Base-by-base conservation (phyloP, 2,113 vertebrate species). In the Hirundichthys speculiger region DNA sequence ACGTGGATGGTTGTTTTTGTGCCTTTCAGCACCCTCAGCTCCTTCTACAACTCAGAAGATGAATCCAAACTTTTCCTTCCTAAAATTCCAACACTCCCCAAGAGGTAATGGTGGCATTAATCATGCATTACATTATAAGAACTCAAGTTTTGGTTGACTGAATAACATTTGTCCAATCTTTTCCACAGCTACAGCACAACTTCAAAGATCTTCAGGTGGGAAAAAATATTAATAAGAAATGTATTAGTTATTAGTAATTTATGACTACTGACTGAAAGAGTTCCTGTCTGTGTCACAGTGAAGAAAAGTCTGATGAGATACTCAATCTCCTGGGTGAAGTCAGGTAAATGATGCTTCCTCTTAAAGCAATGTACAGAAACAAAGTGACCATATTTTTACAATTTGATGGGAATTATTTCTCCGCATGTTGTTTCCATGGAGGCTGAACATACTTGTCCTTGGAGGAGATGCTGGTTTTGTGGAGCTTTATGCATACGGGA, bases 281-380 rank as follows among this genome's bases (percentile, higher is more conserved):
- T 49, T 70, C 13, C 11, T 41, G 22, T 90, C 60, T 79, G 18
- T 72, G 64, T 94, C 88, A 64, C 90, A 99, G 98, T 90, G 96
- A 99, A 85, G 98, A 99, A 87, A 99, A 98, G 73, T 98, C 96
- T 27, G 97, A 99, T 83, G 97, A 98, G 86, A 97, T 98, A 69
- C 94, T 96, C 89, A 99, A 98, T 79, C 96, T 99, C 43, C 89
- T 99, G 65, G 98, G 96, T 78, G 97, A 99, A 63, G 94, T 95
- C 76, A 96, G 96, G 97, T 99, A 92, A 93, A 59, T 83, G 16
- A 13, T 64, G 25, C 6, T 19, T 9, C 18, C 11, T 18, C 15
- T 19, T 5, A 11, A 30, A 42, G 3, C 5, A 49, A 27, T 19
- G 12, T 6, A 22, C 13, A 52, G 15, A 3, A 43, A 15, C 9